Conservation (phyloP, 2,797 vertebrate species). For the Etheostoma nigrum region DNA sequence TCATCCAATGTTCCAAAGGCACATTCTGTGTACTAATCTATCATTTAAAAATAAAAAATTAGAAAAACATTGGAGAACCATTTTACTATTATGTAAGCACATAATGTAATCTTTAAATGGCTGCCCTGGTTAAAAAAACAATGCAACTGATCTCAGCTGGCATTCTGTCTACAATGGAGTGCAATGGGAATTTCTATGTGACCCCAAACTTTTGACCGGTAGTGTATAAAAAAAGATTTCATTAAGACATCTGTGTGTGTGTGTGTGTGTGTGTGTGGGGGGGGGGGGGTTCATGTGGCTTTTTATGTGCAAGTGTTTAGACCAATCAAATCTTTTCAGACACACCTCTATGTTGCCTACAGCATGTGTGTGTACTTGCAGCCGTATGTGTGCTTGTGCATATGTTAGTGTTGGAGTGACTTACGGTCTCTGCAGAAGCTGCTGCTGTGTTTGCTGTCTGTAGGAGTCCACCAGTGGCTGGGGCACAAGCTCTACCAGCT, state of each 20-base stretch:
- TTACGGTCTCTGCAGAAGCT: constrained; percentile 95
- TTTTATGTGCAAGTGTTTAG: constrained; percentile 8
- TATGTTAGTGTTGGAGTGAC: constrained; percentile 66
- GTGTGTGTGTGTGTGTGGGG: background rate
- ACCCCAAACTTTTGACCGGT: too few species aligned
- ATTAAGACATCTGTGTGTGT: too few species aligned
- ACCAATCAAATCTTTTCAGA: background rate
- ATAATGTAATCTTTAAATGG: too few species aligned
- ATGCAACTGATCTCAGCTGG: too few species aligned
- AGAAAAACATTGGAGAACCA: too few species aligned
- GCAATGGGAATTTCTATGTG: too few species aligned
- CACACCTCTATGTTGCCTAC: background rate
- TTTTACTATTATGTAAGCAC: too few species aligned
- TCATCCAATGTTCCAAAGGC: too few species aligned
- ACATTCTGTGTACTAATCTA: too few species aligned
- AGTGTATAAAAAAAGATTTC: background rate
- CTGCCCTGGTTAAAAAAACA: too few species aligned
- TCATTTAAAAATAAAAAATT: too few species aligned
- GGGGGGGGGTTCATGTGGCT: background rate
- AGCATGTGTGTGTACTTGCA: background rate
- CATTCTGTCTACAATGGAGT: too few species aligned
- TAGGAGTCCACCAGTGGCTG: constrained; percentile 96
- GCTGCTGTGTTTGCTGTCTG: constrained; percentile 96
- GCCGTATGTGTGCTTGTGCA: constrained; percentile 9
- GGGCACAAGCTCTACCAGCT: constrained; percentile 96